Percentiles rank a stretch among this genome's conserved stretches.
Evolutionary conservation across 2,888 invertebrate species (phyloP).

Genomic region (Megastigmus dorsalis): DNA sequence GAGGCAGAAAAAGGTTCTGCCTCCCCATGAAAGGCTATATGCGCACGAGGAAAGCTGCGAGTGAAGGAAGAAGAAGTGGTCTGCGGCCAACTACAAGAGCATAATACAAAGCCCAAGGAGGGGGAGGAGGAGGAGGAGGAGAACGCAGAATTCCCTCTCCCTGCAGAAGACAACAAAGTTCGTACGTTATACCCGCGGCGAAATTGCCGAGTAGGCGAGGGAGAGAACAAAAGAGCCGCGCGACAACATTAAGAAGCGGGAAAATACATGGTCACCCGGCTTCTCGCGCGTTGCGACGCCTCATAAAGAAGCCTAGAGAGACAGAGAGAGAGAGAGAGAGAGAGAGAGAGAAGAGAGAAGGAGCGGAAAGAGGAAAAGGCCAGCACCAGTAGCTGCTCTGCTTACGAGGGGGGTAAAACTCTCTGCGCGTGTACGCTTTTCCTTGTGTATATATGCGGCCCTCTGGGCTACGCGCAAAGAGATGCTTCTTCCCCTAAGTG

Average conservation of each 20-base stretch:
- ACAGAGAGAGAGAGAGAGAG: slow-evolving; percentile 29
- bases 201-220: slow-evolving; percentile 59
- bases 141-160: no score
- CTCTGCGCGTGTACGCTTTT: slow-evolving; percentile 22
- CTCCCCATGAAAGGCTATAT: slow-evolving; percentile 1
- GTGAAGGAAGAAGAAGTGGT: slow-evolving; percentile 2
- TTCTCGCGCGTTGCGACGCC: slow-evolving; percentile 28
- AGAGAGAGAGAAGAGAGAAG: slow-evolving; percentile 50
- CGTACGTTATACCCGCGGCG: slow-evolving; percentile 58
- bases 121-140: no score
- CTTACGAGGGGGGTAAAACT: neutral
- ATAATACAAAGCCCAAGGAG: slow-evolving; percentile 56
- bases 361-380: neutral
- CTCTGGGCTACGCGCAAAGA: slow-evolving; percentile 14
- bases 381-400: neutral
- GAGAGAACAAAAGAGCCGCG: slow-evolving; percentile 63
- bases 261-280: slow-evolving; percentile 61
- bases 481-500: slow-evolving; percentile 40
- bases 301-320: slow-evolving; percentile 60
- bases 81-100: slow-evolving; percentile 20
- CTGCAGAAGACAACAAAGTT: slow-evolving; percentile 49
- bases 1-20: neutral
- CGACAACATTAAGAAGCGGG: slow-evolving; percentile 62
- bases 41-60: neutral
- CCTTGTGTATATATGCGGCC: no score